Percentiles rank a stretch among this genome's conserved stretches.
Evolutionary conservation across 92 coral and sea anemone genomes (phyloP).

Genomic region (Bergia puertoricense): DNA sequence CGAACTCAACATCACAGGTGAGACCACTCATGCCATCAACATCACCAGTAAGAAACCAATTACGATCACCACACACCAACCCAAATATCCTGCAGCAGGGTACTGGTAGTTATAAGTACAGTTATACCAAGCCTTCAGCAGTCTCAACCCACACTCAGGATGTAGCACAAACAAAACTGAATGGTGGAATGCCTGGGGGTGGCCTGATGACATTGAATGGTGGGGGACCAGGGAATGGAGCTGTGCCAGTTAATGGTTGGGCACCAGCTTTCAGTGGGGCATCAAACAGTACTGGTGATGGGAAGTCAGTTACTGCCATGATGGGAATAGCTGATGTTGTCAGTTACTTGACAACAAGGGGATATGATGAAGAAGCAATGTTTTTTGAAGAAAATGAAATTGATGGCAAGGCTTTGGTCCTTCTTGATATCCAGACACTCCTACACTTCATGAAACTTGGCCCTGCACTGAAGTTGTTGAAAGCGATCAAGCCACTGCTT

Average conservation of each 20-base stretch:
- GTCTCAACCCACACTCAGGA: not conserved
- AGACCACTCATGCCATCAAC: not conserved
- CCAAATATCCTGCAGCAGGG: not conserved
- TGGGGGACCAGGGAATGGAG: not conserved
- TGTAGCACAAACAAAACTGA: not conserved
- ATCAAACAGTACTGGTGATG: not conserved
- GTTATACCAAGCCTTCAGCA: not conserved
- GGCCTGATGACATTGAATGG: not conserved
- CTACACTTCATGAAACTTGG: conserved; percentile 81
- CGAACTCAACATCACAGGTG: not conserved
- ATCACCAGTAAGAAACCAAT: not conserved
- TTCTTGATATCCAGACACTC: conserved; percentile 63
- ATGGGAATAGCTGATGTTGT: conserved; percentile 73
- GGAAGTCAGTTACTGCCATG: conserved; percentile 50
- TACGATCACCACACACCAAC: not conserved
- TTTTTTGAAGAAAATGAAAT: conserved; percentile 77
- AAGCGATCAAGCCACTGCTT: conserved; percentile 40
- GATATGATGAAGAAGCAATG: conserved; percentile 48
- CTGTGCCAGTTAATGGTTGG: not conserved
- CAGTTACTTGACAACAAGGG: conserved; percentile 47
- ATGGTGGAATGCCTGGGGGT: not conserved
- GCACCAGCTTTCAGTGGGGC: not conserved
- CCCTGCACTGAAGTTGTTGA: conserved; percentile 66
- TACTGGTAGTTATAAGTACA: not conserved
- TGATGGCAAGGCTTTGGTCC: conserved; percentile 73